phyloP scores from a whole-genome alignment of 92 coral and sea anemone genomes.

The Epizoanthus scotinus region DNA sequence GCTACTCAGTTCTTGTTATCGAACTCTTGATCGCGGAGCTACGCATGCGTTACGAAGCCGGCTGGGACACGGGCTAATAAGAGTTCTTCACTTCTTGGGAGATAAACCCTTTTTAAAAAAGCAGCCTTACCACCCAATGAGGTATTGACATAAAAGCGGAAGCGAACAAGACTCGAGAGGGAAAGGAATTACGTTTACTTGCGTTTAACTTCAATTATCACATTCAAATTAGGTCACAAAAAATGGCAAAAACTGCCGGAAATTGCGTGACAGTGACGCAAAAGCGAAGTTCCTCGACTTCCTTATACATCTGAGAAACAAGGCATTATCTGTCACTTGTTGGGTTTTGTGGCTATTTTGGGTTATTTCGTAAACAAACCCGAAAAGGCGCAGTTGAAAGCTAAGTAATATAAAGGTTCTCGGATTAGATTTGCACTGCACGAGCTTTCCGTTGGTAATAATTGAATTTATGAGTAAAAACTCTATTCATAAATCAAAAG shows the following conservation, averaged over 20 bases:
- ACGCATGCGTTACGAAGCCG: slow-evolving; percentile 21
- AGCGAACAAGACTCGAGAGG: neutral
- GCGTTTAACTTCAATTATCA: slow-evolving; percentile 20
- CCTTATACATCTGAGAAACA: neutral
- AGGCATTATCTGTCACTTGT: neutral
- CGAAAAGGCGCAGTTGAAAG: neutral
- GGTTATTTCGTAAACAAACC: slow-evolving; percentile 4
- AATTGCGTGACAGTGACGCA: slow-evolving; percentile 26
- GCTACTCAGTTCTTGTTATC: slow-evolving; percentile 10
- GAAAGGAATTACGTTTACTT: neutral
- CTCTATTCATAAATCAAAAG: neutral
- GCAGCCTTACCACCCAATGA: slow-evolving; percentile 22
- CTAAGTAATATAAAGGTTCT: neutral
- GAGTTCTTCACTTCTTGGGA: neutral
- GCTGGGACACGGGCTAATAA: slow-evolving; percentile 11
- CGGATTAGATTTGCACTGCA: slow-evolving; percentile 8
- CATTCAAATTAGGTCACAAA: neutral
- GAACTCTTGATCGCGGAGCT: slow-evolving; percentile 7
- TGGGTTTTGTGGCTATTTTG: neutral
- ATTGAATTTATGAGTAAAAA: neutral
- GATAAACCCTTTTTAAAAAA: neutral
- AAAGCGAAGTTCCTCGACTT: neutral
- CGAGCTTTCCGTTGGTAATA: slow-evolving; percentile 8
- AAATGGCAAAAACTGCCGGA: slow-evolving; percentile 3
- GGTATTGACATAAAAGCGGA: slow-evolving; percentile 18